Evolutionary conservation across 2,888 invertebrate species (phyloP).

Genomic region (Drosophila antonietae): DNA sequence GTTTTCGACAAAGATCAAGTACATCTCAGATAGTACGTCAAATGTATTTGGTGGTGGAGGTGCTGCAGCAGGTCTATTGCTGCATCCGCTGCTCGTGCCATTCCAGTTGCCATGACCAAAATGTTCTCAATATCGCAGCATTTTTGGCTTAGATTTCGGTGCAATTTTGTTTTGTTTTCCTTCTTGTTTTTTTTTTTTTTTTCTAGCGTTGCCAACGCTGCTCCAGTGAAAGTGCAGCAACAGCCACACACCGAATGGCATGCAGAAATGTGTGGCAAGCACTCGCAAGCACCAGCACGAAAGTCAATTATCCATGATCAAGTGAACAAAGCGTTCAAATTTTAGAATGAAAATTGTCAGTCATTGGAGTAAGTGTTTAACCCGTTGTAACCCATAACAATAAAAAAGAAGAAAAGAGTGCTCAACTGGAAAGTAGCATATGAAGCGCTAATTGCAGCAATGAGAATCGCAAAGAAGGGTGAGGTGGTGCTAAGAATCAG

Average conservation of each 20-base stretch:
- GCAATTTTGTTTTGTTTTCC: slow-evolving; percentile 40
- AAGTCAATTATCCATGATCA: slow-evolving; percentile 7
- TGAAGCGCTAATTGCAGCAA: background rate
- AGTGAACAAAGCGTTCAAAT: background rate
- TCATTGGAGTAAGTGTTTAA: background rate
- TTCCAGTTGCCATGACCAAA: slow-evolving; percentile 71
- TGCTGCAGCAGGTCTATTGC: slow-evolving; percentile 19
- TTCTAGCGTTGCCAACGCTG: slow-evolving; percentile 22
- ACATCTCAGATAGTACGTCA: slow-evolving; percentile 78
- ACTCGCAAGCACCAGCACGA: slow-evolving; percentile 11
- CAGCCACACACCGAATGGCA: slow-evolving; percentile 15
- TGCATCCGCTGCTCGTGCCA: slow-evolving; percentile 53
- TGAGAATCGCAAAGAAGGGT: slow-evolving; percentile 3
- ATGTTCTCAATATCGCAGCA: slow-evolving; percentile 61
- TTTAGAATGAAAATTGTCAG: slow-evolving; percentile 6
- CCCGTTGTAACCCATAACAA: background rate
- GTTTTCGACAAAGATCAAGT: slow-evolving; percentile 83
- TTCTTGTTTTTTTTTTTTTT: slow-evolving; percentile 24
- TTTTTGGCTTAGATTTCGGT: slow-evolving; percentile 48
- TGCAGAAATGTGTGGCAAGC: slow-evolving; percentile 39
- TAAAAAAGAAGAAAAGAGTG: background rate
- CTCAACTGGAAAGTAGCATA: background rate
- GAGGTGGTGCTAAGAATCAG: background rate
- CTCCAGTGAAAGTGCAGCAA: slow-evolving; percentile 66
- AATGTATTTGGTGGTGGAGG: slow-evolving; percentile 33